A percentile compares a stretch with the other conserved stretches of the same genome.
These are phyloP conservation scores for Mylabris sibirica DNA, from an alignment of 2,888 invertebrate genomes.

Conservation along the genomic window DNA sequence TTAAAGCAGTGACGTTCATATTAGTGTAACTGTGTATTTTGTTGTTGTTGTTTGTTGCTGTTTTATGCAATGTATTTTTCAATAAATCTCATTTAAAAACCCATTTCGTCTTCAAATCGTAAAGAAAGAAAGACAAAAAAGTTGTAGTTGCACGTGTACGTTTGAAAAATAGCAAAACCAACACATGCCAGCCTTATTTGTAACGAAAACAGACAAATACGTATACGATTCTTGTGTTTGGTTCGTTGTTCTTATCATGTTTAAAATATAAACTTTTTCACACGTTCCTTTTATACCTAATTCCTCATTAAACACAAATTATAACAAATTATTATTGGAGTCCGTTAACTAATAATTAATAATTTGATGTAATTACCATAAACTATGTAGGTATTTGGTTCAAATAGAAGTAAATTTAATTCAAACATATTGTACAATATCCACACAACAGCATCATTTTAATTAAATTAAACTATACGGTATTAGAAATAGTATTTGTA, in stretches of 20 bases:
- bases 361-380: neutral
- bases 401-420: conserved; percentile 3
- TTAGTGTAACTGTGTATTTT: neutral
- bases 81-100: neutral
- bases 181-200: neutral
- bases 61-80: neutral
- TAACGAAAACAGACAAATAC: neutral
- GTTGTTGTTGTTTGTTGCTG: neutral
- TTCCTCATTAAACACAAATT: neutral
- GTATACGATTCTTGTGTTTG: neutral
- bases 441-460: neutral
- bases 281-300: neutral
- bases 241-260: neutral
- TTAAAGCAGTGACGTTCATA: neutral
- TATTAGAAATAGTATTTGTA: neutral
- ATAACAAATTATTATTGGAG: neutral
- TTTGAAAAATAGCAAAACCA: neutral
- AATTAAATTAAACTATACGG: conserved; percentile 3
- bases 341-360: neutral
- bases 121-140: neutral
- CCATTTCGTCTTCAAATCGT: neutral
- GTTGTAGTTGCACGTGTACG: neutral
- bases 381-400: conserved; percentile 1
- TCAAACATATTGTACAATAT: neutral
- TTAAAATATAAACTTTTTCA: neutral